Percentiles rank a stretch among this genome's conserved stretches.
phyloP scores from a whole-genome alignment of 1,140 invertebrate genomes.

The Atta colombica region DNA sequence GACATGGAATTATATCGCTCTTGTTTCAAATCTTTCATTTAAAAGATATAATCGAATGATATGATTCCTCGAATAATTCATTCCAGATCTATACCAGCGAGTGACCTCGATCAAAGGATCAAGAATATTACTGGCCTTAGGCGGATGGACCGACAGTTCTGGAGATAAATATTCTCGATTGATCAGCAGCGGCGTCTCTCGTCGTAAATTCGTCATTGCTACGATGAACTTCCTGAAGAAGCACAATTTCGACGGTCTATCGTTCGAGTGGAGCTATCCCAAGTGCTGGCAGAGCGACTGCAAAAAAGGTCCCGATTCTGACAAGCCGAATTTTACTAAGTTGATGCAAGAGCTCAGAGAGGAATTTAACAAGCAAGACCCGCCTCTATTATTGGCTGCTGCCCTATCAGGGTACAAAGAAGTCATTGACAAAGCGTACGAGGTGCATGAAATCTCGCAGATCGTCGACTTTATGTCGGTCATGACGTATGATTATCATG shows the following conservation, averaged over 20 bases:
- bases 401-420: conserved; percentile 96
- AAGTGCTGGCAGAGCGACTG: conserved; percentile 97
- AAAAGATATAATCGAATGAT: background rate
- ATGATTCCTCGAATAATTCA: background rate
- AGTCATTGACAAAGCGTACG: conserved; percentile 94
- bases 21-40: background rate
- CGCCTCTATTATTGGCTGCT: conserved; percentile 91
- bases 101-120: conserved; percentile 89
- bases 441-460: conserved; percentile 90
- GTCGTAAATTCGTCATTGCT: conserved; percentile 90
- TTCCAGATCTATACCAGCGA: conserved; percentile 90
- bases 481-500: conserved; percentile 96
- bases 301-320: conserved; percentile 91
- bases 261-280: conserved; percentile 97
- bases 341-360: conserved; percentile 93
- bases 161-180: conserved; percentile 94
- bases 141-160: conserved; percentile 96
- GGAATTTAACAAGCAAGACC: conserved; percentile 90
- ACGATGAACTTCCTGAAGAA: conserved; percentile 90
- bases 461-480: conserved; percentile 94
- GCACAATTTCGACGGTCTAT: conserved; percentile 93
- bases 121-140: conserved; percentile 92
- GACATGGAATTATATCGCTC: background rate
- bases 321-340: conserved; percentile 92
- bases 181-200: conserved; percentile 88